Conservation (phyloP, 2,888 invertebrate species). For the Asteroscopus sphinx region DNA sequence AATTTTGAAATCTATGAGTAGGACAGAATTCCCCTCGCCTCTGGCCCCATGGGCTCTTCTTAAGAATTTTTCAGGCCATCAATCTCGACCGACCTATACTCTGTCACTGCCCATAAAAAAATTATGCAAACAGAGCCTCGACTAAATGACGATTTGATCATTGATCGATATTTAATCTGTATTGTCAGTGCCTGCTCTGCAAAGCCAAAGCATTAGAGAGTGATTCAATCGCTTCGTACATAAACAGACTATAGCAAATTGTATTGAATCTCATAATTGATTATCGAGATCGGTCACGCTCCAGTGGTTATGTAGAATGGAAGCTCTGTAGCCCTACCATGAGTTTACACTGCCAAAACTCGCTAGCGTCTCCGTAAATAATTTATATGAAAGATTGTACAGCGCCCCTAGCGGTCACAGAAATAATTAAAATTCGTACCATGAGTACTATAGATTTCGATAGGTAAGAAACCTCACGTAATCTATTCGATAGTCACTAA, state of each 20-base stretch:
- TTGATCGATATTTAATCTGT: slow-evolving; percentile 10
- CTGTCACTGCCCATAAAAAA: background rate
- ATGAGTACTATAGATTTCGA: too few relatives aligned
- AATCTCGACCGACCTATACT: background rate
- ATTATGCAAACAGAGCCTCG: background rate
- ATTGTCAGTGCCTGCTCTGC: slow-evolving; percentile 8
- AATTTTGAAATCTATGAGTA: background rate
- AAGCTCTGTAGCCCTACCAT: too few relatives aligned
- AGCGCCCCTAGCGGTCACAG: too few relatives aligned
- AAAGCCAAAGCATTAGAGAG: slow-evolving; percentile 37
- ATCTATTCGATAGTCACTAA: too few relatives aligned
- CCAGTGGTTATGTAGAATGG: slow-evolving; percentile 39
- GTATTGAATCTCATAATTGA: slow-evolving; percentile 50
- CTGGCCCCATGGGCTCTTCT: background rate
- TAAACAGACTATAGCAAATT: slow-evolving; percentile 39
- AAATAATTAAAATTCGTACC: too few relatives aligned
- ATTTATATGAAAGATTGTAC: too few relatives aligned
- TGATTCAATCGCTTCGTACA: slow-evolving; percentile 26
- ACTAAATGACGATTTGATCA: slow-evolving; percentile 2
- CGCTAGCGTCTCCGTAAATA: too few relatives aligned
- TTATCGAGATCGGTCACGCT: slow-evolving; percentile 43
- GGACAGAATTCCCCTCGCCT: background rate
- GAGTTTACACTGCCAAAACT: too few relatives aligned
- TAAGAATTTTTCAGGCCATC: background rate
- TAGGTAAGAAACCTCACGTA: too few relatives aligned